Evolutionary conservation across 2,888 invertebrate genomes (phyloP).

Genomic region (Brenthis hecate): DNA sequence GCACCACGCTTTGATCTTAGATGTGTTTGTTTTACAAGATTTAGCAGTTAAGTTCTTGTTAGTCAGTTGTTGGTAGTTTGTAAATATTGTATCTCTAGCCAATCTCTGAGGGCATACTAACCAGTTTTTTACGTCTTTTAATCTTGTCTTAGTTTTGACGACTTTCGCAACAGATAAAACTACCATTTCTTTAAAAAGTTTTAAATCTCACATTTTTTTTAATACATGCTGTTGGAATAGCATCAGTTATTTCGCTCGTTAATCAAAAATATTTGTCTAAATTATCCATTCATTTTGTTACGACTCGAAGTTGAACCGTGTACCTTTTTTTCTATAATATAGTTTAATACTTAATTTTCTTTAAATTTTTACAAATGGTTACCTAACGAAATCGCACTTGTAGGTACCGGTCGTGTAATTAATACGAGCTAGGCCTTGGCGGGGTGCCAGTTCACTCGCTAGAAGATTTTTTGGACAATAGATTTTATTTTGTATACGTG

Average conservation of each 20-base stretch:
- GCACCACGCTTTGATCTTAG: not conserved
- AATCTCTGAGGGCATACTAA: not conserved
- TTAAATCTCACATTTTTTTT: no score
- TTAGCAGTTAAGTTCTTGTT: conserved; percentile 8
- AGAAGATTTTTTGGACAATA: conserved; percentile 21
- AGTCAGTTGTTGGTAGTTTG: not conserved
- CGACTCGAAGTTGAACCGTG: no score
- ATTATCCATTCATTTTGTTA: no score
- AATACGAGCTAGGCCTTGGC: conserved; percentile 26
- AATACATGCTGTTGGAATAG: no score
- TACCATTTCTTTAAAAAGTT: no score
- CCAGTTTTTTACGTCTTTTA: not conserved
- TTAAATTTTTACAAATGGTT: not conserved
- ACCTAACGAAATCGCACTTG: conserved; percentile 1
- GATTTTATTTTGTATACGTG: conserved; percentile 21
- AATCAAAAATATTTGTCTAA: no score
- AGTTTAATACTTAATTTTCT: not conserved
- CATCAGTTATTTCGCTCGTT: no score
- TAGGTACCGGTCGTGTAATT: conserved; percentile 21
- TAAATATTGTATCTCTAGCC: conserved; percentile 6
- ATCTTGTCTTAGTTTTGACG: no score
- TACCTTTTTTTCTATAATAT: no score
- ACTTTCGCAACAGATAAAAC: no score
- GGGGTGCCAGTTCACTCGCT: conserved; percentile 18
- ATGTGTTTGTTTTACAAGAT: conserved; percentile 11